Conservation (phyloP, 2,888 invertebrate genomes). For the Dexiosoma caninum region DNA sequence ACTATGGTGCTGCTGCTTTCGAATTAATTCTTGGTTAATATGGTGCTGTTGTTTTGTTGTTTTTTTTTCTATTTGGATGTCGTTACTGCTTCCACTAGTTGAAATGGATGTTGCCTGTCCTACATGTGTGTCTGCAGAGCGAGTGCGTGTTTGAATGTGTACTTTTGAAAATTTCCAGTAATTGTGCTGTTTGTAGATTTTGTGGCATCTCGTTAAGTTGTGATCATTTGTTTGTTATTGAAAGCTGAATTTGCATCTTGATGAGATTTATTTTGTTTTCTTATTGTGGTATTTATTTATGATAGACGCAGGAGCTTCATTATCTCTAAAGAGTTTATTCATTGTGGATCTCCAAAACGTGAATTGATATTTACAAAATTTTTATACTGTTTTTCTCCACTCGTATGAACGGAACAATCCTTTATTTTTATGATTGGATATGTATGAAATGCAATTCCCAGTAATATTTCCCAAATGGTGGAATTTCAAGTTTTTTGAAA, state of each 20-base stretch:
- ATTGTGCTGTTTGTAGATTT: constrained; percentile 50
- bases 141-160: constrained; percentile 5
- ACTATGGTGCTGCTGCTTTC: not conserved
- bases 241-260: constrained; percentile 58
- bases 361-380: too few species aligned
- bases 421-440: too few species aligned
- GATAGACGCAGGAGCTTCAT: constrained; percentile 2
- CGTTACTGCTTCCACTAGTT: constrained; percentile 7
- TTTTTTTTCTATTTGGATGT: constrained; percentile 9
- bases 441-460: too few species aligned
- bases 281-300: constrained; percentile 39
- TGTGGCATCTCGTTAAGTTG: constrained; percentile 67
- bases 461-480: too few species aligned
- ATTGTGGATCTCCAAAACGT: not conserved
- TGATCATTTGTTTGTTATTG: constrained; percentile 60
- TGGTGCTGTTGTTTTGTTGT: not conserved
- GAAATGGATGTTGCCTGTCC: constrained; percentile 5
- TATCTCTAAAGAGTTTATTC: constrained; percentile 17
- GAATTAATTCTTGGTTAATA: not conserved
- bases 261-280: constrained; percentile 58
- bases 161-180: constrained; percentile 14
- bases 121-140: not conserved
- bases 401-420: too few species aligned
- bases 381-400: too few species aligned
- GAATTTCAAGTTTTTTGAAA: too few species aligned